Base-by-base conservation (phyloP, 2,888 invertebrate genomes). In the Sipha maydis region DNA sequence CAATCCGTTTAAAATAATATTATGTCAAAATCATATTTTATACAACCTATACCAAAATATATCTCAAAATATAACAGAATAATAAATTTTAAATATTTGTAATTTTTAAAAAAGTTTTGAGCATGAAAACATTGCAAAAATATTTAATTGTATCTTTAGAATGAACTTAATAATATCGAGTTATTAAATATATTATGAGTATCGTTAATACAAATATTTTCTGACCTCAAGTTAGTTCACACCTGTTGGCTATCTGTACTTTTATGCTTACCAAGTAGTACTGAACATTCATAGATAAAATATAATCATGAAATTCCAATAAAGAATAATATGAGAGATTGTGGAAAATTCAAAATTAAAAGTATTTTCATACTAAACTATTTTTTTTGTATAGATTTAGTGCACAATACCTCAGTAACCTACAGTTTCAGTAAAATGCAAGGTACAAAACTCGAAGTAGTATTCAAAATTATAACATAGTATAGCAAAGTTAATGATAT, bases 71-170 rank as follows among this genome's bases (percentile, higher is more conserved):
- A 3, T 3, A 80, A 38, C 38, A 48, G 48, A 48, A 48, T 48
- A 48, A 61, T 61, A 61, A n/a, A 9, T 73, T 54, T 38, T 75
- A 83, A 34, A 73, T 83, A 83, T 83, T 73, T 83, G 75, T 83
- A 56, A 31, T 83, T 71, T 83, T 11, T 83, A 54, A n/a, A 54
- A 25, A 34, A 25, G 73, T 83, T 83, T 73, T 17, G 31, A 48
- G 73, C n/a, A 75, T 34, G 56, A 73, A 83, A 83, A 48, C 75
- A 1, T 3, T 56, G n/a, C n/a, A 34, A 34, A 21, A 73, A 54
- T 83, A 83, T 83, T 83, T 73, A 56, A 75, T 83, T 73, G 34
- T 83, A 73, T 83, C 54, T 83, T 31, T 31, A 17, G 4, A 71
- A 82, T 25, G 25, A 71, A 71, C 17, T 82, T 5, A 7, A 73